These are phyloP conservation scores for Laticauda laticaudata DNA, from an alignment of 2,113 vertebrate genomes.

Conservation along the genomic window DNA sequence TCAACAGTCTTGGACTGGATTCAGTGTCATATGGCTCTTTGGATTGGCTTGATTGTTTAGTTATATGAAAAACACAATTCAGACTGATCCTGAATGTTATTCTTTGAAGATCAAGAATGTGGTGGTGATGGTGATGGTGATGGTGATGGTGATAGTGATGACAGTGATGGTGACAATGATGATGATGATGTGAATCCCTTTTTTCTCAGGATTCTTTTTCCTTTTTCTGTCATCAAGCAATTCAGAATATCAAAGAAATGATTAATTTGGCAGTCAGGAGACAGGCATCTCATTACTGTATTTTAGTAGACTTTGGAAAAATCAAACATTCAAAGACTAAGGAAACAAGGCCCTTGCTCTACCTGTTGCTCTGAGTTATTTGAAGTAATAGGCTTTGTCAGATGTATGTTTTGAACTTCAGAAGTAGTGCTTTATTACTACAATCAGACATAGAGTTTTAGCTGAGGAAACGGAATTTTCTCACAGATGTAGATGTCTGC, in stretches of 20 bases:
- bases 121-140: background rate
- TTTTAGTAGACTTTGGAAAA: slow-evolving; percentile 83
- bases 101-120: background rate
- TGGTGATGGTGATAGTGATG: too few relatives aligned
- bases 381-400: slow-evolving; percentile 89
- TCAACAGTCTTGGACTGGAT: slow-evolving; percentile 35
- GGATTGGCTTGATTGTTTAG: slow-evolving; percentile 26
- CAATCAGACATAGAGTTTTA: slow-evolving; percentile 82
- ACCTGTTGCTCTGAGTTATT: slow-evolving; percentile 81
- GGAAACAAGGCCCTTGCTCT: slow-evolving; percentile 67
- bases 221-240: slow-evolving; percentile 31
- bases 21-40: slow-evolving; percentile 18
- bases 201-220: slow-evolving; percentile 43
- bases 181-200: background rate
- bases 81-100: background rate
- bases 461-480: slow-evolving; percentile 79
- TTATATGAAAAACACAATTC: slow-evolving; percentile 22
- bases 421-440: slow-evolving; percentile 85
- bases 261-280: slow-evolving; percentile 79
- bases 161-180: too few relatives aligned
- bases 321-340: slow-evolving; percentile 83
- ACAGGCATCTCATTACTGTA: slow-evolving; percentile 77
- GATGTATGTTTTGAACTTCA: slow-evolving; percentile 82
- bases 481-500: slow-evolving; percentile 81
- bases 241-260: slow-evolving; percentile 73